phyloP scores from a whole-genome alignment of 2,888 invertebrate species.

The Liodrosophila aerea region DNA sequence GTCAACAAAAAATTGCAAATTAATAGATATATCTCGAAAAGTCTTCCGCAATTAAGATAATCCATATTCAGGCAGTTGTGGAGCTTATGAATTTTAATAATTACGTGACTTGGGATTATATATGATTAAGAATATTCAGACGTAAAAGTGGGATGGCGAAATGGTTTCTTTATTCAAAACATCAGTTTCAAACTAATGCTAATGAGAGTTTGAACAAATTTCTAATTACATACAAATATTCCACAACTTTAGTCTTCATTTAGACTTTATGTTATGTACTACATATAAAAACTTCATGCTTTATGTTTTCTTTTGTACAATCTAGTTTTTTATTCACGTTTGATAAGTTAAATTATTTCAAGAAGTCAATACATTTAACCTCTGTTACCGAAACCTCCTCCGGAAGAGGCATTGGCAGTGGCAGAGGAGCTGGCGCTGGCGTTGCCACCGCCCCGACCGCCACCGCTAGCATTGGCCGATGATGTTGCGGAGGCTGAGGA shows the following conservation, averaged over 20 bases:
- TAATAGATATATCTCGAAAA: too few species aligned
- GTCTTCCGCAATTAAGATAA: constrained; percentile 11
- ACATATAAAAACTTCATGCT: background rate
- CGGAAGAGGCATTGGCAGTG: constrained; percentile 8
- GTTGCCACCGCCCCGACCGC: constrained; percentile 21
- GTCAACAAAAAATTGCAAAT: too few species aligned
- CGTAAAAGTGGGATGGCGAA: too few species aligned
- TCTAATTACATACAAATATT: too few species aligned
- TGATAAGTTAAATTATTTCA: background rate
- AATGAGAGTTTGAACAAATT: too few species aligned
- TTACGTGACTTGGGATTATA: too few species aligned
- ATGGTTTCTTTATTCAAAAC: too few species aligned
- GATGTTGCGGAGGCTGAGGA: constrained; percentile 29
- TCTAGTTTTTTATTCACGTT: constrained; percentile 3
- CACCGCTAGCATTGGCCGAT: constrained; percentile 5
- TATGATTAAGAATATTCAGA: too few species aligned
- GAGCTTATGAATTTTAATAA: too few species aligned
- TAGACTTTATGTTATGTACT: too few species aligned
- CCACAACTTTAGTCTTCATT: too few species aligned
- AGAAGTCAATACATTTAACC: background rate
- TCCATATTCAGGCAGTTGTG: constrained; percentile 1
- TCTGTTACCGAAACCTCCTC: constrained; percentile 19
- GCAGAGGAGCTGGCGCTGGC: constrained; percentile 20
- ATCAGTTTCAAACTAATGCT: too few species aligned
- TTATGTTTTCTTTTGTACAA: background rate